These are phyloP conservation scores for Pogonocichla stellata DNA, from an alignment of 2,113 vertebrate genomes.

Conservation along the genomic window DNA sequence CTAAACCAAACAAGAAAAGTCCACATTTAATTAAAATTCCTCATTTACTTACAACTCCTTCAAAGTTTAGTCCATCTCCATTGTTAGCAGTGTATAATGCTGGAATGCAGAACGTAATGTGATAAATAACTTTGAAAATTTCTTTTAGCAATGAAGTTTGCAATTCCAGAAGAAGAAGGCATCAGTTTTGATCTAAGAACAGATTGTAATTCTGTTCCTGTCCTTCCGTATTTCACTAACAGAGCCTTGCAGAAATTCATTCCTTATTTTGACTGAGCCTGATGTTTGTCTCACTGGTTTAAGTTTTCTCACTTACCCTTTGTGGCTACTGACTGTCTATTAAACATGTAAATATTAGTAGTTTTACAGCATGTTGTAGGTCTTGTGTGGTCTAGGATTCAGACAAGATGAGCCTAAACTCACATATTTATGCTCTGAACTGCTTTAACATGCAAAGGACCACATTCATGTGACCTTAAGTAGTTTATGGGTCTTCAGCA, in stretches of 20 bases:
- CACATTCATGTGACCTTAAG: not conserved
- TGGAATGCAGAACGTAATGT: not conserved
- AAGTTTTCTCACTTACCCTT: not conserved
- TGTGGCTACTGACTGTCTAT: not conserved
- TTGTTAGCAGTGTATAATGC: not conserved
- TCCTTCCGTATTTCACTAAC: not conserved
- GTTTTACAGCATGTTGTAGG: not conserved
- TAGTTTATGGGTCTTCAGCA: not conserved
- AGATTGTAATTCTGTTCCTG: not conserved
- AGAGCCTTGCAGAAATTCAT: not conserved
- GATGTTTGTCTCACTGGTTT: not conserved
- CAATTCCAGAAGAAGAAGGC: not conserved
- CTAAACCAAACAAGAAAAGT: not conserved
- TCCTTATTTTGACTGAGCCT: not conserved
- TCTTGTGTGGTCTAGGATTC: not conserved
- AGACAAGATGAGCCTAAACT: not conserved
- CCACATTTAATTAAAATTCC: not conserved
- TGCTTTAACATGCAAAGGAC: not conserved
- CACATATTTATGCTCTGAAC: conserved; percentile 5
- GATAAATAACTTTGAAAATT: not conserved
- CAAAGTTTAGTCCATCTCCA: not conserved
- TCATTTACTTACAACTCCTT: not conserved
- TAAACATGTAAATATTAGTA: not conserved
- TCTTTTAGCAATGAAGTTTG: not conserved
- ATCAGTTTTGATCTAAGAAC: not conserved